A percentile compares a stretch with the other conserved stretches of the same genome.
Evolutionary conservation across 2,888 invertebrate species (phyloP).

Genomic region (Plebejus anna): DNA sequence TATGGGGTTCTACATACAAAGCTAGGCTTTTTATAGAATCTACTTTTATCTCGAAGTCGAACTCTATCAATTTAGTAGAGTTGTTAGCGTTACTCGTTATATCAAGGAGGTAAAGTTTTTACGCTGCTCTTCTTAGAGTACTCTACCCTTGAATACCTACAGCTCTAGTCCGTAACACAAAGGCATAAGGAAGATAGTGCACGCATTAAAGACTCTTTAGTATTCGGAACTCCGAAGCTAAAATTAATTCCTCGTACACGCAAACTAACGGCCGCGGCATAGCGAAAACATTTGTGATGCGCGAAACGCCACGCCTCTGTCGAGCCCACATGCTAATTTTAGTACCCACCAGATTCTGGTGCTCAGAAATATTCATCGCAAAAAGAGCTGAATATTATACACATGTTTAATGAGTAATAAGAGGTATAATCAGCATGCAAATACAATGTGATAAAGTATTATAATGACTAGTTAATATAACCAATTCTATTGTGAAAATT

Average conservation of each 20-base stretch:
- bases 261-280: slow-evolving; percentile 13
- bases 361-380: not conserved
- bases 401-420: not conserved
- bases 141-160: not conserved
- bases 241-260: slow-evolving; percentile 14
- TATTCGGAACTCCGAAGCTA: not conserved
- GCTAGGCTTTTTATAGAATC: not conserved
- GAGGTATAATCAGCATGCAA: not conserved
- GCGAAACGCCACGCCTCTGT: slow-evolving; percentile 32
- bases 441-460: not conserved
- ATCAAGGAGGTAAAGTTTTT: not conserved
- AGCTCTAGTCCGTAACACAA: not conserved
- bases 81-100: not conserved
- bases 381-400: not conserved
- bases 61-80: not conserved
- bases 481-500: not conserved
- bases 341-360: slow-evolving; percentile 26
- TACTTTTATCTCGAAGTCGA: too few relatives aligned
- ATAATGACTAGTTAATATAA: not conserved
- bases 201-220: not conserved
- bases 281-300: slow-evolving; percentile 18
- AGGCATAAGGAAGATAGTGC: not conserved
- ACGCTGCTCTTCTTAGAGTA: not conserved
- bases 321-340: slow-evolving; percentile 42
- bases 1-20: too few relatives aligned